These are phyloP conservation scores for Squalus acanthias DNA, from an alignment of 2,797 vertebrate genomes.

Conservation along the genomic window DNA sequence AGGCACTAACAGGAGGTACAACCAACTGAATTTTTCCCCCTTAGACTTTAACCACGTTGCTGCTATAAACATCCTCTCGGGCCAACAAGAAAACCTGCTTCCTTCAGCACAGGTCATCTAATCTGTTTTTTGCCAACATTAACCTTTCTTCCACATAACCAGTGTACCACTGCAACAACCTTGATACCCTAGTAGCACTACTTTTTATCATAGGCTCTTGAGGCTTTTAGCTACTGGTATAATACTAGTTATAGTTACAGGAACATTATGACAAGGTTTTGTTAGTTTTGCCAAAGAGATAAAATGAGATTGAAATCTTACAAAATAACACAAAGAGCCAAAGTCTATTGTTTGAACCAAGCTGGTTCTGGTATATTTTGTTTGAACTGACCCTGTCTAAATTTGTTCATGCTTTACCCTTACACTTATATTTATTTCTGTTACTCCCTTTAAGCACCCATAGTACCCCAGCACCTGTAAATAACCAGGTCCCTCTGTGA, in stretches of 20 bases:
- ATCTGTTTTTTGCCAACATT: neutral
- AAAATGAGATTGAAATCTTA: no score
- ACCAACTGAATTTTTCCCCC: no score
- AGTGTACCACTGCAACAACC: neutral
- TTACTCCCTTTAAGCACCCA: neutral
- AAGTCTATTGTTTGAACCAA: neutral
- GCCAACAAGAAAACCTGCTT: neutral
- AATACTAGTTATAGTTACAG: no score
- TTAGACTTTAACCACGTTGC: neutral
- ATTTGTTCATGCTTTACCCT: neutral
- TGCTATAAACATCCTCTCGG: neutral
- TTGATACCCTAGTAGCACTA: neutral
- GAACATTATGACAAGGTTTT: no score
- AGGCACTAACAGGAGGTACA: no score
- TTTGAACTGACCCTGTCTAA: neutral
- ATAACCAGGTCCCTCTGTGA: neutral
- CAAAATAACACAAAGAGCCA: neutral
- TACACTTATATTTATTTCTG: neutral
- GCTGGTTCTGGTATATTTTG: neutral
- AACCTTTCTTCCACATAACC: neutral
- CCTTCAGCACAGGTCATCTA: neutral
- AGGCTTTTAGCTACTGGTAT: no score
- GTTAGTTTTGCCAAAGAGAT: no score
- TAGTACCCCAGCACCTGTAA: neutral
- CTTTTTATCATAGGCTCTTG: no score